phyloP scores from a whole-genome alignment of 2,888 invertebrate species.

The Serrognathus titanus region DNA sequence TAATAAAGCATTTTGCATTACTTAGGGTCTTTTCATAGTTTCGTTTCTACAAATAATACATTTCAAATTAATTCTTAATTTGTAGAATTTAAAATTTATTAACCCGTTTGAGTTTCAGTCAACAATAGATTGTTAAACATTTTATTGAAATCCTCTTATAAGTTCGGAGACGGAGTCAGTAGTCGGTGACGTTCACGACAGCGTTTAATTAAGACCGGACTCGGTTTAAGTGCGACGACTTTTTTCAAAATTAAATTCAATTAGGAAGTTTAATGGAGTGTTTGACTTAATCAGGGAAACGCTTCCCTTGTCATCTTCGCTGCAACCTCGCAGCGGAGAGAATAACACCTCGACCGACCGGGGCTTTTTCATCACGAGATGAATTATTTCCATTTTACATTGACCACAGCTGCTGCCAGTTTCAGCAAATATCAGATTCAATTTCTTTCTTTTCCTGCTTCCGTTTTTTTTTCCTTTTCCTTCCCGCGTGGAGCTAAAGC shows the following conservation, averaged over 20 bases:
- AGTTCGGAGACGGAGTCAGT: constrained; percentile 8
- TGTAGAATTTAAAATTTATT: no score
- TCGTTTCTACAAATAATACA: no score
- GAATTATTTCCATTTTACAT: constrained; percentile 38
- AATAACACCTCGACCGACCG: constrained; percentile 21
- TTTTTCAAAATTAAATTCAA: constrained; percentile 37
- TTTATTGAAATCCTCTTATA: no score
- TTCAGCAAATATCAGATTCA: constrained; percentile 34
- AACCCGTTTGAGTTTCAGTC: no score
- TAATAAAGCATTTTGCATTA: no score
- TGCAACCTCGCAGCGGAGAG: constrained; percentile 21
- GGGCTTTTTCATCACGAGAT: constrained; percentile 20
- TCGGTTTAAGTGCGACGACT: constrained; percentile 14
- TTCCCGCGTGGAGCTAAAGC: background rate
- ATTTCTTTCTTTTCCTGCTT: constrained; percentile 24
- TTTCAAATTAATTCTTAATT: no score
- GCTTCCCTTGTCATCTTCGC: constrained; percentile 24
- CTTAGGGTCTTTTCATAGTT: no score
- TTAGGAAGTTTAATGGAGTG: constrained; percentile 40
- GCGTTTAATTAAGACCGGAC: constrained; percentile 35
- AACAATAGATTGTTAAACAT: no score
- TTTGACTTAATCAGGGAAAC: constrained; percentile 36
- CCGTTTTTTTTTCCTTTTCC: background rate
- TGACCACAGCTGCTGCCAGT: constrained; percentile 36
- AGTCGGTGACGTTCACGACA: constrained; percentile 22